Percentiles rank a stretch among this genome's conserved stretches.
Conservation (phyloP, 1,140 invertebrate genomes). For the Sitodiplosis mosellana region DNA sequence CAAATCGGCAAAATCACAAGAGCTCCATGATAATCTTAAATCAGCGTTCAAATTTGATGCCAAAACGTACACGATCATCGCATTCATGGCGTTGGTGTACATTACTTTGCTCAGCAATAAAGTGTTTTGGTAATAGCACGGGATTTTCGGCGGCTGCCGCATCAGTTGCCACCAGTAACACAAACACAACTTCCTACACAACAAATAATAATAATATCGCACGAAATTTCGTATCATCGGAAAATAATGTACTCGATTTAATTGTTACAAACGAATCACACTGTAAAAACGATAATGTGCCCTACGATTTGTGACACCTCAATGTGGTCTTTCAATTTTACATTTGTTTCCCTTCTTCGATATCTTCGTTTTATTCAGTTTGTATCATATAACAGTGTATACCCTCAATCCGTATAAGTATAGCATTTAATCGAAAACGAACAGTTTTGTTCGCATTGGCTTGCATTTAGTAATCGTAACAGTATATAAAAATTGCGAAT, state of each 20-base stretch:
- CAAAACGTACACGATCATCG: conserved; percentile 17
- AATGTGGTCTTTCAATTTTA: conserved; percentile 12
- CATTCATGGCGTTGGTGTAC: conserved; percentile 22
- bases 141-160: neutral
- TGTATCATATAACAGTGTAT: too few relatives aligned
- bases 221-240: neutral
- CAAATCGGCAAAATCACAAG: neutral
- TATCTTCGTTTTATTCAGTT: too few relatives aligned
- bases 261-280: neutral
- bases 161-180: conserved; percentile 5
- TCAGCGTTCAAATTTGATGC: neutral
- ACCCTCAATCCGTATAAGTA: too few relatives aligned
- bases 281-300: conserved; percentile 1
- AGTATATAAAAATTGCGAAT: too few relatives aligned
- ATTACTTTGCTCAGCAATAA: conserved; percentile 21
- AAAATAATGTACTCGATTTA: conserved; percentile 9
- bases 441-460: too few relatives aligned
- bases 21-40: conserved; percentile 5
- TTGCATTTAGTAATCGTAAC: too few relatives aligned
- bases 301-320: neutral
- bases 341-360: too few relatives aligned
- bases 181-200: conserved; percentile 16
- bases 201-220: neutral
- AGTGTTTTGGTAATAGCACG: conserved; percentile 20
- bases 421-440: too few relatives aligned